A percentile compares a stretch with the other conserved stretches of the same genome.
These are phyloP conservation scores for Drosophila azteca DNA, from an alignment of 1,140 invertebrate species.

Conservation along the genomic window DNA sequence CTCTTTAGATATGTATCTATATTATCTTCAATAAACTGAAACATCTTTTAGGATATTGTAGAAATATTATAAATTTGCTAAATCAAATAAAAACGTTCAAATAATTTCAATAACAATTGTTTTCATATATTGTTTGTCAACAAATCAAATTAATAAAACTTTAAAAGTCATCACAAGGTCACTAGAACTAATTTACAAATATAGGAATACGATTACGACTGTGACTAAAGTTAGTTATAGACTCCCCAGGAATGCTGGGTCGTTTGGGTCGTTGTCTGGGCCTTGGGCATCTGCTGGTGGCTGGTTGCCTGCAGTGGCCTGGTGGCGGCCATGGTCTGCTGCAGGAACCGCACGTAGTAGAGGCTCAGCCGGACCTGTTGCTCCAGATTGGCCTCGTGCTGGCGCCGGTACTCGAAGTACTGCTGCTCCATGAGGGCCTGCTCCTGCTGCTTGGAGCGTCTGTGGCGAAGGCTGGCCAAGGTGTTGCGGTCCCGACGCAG, in stretches of 20 bases:
- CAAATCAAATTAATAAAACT: conserved; percentile 41
- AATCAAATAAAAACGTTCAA: background rate
- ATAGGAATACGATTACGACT: background rate
- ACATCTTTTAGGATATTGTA: too few relatives aligned
- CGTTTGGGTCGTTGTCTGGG: conserved; percentile 19
- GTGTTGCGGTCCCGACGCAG: conserved; percentile 62
- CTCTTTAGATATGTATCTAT: too few relatives aligned
- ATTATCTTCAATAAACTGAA: too few relatives aligned
- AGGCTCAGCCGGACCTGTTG: conserved; percentile 63
- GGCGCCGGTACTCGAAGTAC: conserved; percentile 32
- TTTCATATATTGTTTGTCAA: conserved; percentile 54
- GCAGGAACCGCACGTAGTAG: conserved; percentile 61
- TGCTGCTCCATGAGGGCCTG: conserved; percentile 54
- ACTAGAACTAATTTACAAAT: conserved; percentile 2
- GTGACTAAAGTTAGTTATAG: background rate
- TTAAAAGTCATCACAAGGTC: conserved; percentile 57
- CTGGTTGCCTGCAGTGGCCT: conserved; percentile 16
- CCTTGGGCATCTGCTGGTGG: conserved; percentile 7
- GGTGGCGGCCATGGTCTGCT: conserved; percentile 47
- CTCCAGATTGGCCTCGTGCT: conserved; percentile 51
- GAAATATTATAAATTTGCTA: too few relatives aligned
- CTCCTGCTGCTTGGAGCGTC: conserved; percentile 52
- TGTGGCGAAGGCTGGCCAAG: conserved; percentile 52
- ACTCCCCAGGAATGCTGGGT: conserved; percentile 31
- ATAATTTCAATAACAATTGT: conserved; percentile 28